Percentiles rank a stretch among this genome's conserved stretches.
Evolutionary conservation across 2,797 vertebrate genomes (phyloP).

Genomic region (Podarcis siculus): DNA sequence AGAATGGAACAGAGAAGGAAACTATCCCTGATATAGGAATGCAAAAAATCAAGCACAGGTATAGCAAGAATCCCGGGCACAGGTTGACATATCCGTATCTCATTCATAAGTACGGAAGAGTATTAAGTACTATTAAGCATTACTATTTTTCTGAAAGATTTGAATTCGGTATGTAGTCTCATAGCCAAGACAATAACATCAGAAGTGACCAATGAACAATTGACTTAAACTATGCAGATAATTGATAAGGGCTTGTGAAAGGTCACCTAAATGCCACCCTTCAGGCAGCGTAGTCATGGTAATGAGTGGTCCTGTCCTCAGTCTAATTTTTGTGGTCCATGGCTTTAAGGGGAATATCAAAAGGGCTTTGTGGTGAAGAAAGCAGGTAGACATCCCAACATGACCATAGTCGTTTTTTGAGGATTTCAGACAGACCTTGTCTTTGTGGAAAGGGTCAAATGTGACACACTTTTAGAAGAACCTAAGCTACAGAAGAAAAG

Average conservation of each 20-base stretch:
- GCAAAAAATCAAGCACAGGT: neutral
- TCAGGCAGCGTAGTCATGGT: slow-evolving; percentile 47
- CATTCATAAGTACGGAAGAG: neutral
- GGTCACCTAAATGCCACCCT: slow-evolving; percentile 60
- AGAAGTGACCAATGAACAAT: slow-evolving; percentile 31
- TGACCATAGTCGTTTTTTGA: slow-evolving; percentile 64
- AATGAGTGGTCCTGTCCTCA: slow-evolving; percentile 63
- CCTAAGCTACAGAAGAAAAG: slow-evolving; percentile 65
- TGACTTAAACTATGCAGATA: slow-evolving; percentile 46
- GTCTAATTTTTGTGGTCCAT: slow-evolving; percentile 58
- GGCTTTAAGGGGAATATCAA: slow-evolving; percentile 69
- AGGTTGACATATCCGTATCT: neutral
- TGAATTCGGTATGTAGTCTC: neutral
- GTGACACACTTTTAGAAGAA: slow-evolving; percentile 70
- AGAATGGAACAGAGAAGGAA: neutral
- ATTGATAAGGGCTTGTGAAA: slow-evolving; percentile 63
- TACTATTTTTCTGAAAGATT: neutral
- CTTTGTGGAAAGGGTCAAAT: slow-evolving; percentile 71
- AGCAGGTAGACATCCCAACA: slow-evolving; percentile 60
- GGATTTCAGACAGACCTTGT: slow-evolving; percentile 59
- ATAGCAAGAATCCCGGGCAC: neutral
- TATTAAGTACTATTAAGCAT: neutral
- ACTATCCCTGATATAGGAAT: neutral
- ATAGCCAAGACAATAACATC: neutral
- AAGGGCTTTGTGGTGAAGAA: slow-evolving; percentile 71